Base-by-base conservation (phyloP, 2,113 vertebrate species). In the Ondatra zibethicus region DNA sequence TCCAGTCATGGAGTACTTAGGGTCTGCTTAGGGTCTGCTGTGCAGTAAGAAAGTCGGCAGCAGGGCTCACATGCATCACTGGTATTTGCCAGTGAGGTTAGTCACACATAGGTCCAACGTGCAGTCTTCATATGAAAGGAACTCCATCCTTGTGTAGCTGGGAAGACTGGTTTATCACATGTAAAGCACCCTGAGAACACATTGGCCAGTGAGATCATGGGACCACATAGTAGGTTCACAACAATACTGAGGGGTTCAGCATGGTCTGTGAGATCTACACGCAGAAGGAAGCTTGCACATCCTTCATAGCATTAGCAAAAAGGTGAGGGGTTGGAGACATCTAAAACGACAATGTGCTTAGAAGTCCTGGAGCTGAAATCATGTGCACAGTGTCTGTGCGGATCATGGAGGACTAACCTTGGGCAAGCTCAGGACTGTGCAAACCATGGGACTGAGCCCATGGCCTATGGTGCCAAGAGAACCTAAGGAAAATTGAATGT, bases 381-480 rank as follows among this genome's bases (percentile, higher is more conserved):
- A 61, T 14, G 14, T 45, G n/a, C 0, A 0, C 29, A 10, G 58
- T 36, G n/a, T 39, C n/a, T 72, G 31, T 21, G 1, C 7, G 14
- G 36, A 21, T 72, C 50, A 5, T 1, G 16, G 19, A 45, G 63
- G 17, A 68, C 8, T 50, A 45, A 7, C 27, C 72, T 36, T 3
- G 5, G 39, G 14, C 63, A 65, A 86, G 50, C 14, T 52, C 3
- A 47, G 47, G 3, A 0, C 50, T 17, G 29, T 27, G 33, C 1
- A 75, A 88, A 14, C 3, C 2, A 42, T 0, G 3, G 63, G 23
- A 85, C 47, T 10, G 61, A 13, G 14, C 3, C 7, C 7, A 0
- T 7, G 16, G 12, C n/a, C 31, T 42, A 5, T 5, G 27, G 21
- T 31, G 2, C 90, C n/a, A 9, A 7, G 36, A 95, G 70, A 76